phyloP scores from a whole-genome alignment of 2,888 invertebrate species.

The Flexamia atlantica region DNA sequence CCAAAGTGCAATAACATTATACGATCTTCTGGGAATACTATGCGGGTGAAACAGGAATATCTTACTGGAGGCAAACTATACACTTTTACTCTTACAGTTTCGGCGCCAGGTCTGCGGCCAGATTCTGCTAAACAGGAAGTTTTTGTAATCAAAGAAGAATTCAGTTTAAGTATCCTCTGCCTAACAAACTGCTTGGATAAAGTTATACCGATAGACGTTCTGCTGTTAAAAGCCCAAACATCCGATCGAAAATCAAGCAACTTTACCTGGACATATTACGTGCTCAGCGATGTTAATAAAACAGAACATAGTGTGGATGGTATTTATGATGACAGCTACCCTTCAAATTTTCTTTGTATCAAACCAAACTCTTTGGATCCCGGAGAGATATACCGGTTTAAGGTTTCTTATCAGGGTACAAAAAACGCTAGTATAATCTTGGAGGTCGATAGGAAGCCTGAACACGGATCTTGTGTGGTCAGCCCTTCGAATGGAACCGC shows the following conservation, averaged over 20 bases:
- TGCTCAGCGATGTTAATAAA: neutral
- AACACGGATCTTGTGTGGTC: neutral
- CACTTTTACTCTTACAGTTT: constrained; percentile 1
- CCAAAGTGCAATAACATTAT: neutral
- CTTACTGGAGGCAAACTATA: neutral
- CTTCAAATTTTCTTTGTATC: constrained; percentile 1
- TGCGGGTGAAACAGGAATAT: neutral
- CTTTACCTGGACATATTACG: neutral
- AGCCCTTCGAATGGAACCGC: neutral
- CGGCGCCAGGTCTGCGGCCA: neutral
- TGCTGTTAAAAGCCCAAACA: neutral
- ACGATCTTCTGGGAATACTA: neutral
- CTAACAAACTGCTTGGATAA: neutral
- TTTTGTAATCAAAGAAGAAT: neutral
- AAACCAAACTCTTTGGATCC: constrained; percentile 4
- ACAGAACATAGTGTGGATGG: neutral
- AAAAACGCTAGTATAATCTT: neutral
- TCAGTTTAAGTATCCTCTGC: neutral
- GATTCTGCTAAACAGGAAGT: constrained; percentile 8
- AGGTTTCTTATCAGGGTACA: neutral
- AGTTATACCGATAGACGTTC: neutral
- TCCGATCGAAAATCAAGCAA: neutral
- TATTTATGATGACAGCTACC: neutral
- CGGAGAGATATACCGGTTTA: neutral
- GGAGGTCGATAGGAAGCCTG: neutral